Evolutionary conservation across 2,797 vertebrate genomes (phyloP).

Genomic region (Geotrypetes seraphini): DNA sequence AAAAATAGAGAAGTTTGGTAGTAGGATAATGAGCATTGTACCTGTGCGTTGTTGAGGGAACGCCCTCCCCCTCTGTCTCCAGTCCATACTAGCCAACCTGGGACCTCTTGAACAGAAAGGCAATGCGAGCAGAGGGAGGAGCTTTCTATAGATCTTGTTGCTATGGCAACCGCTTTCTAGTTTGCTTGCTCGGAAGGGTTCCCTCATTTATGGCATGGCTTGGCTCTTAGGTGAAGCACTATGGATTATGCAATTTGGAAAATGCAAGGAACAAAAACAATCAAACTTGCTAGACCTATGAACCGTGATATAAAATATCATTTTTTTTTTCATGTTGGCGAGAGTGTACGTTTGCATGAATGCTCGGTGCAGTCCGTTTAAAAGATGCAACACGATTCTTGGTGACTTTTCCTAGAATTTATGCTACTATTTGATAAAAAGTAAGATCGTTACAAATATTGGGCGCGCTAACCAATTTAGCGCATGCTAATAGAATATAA

Average conservation of each 20-base stretch:
- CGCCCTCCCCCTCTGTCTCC: background rate
- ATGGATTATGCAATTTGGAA: constrained; percentile 1
- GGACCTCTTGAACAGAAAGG: background rate
- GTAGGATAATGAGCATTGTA: background rate
- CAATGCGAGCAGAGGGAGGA: constrained; percentile 3
- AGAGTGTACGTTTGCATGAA: too few species aligned
- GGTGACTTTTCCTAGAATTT: too few species aligned
- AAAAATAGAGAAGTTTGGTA: background rate
- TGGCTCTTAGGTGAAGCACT: constrained; percentile 26
- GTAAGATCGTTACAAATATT: too few species aligned
- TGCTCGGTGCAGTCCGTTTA: too few species aligned
- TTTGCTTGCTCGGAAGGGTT: constrained; percentile 3
- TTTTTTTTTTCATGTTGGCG: too few species aligned
- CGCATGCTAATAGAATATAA: too few species aligned
- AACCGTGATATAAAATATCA: too few species aligned
- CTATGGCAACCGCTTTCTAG: constrained; percentile 17
- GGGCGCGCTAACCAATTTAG: too few species aligned
- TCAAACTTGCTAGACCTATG: too few species aligned
- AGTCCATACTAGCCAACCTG: background rate
- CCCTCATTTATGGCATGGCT: constrained; percentile 6
- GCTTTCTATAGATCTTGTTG: constrained; percentile 9
- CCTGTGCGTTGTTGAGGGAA: background rate
- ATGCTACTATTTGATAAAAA: too few species aligned
- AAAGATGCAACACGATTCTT: too few species aligned
- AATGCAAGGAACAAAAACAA: background rate